A percentile compares a stretch with the other conserved stretches of the same genome.
Evolutionary conservation across 2,888 invertebrate species (phyloP).

Genomic region (Spialia ferax): DNA sequence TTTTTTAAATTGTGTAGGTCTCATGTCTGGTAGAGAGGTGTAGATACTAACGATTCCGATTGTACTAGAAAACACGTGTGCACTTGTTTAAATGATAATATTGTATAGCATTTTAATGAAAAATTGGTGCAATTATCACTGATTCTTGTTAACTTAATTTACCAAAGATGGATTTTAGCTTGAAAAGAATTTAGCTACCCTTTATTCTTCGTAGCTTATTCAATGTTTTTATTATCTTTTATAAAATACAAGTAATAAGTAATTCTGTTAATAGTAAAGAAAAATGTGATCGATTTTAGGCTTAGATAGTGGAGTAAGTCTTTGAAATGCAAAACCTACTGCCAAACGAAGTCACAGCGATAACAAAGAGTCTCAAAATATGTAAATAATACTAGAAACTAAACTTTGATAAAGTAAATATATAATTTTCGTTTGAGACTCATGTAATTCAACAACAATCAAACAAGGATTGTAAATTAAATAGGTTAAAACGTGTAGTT

Average conservation of each 20-base stretch:
- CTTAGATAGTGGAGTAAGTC: constrained; percentile 70
- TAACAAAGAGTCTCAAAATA: constrained; percentile 51
- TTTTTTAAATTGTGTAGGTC: not conserved
- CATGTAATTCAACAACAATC: constrained; percentile 38
- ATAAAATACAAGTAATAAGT: constrained; percentile 68
- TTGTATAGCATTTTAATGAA: constrained; percentile 46
- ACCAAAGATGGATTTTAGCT: constrained; percentile 81
- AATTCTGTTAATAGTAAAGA: constrained; percentile 73
- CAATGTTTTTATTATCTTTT: constrained; percentile 81
- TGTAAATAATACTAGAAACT: constrained; percentile 50
- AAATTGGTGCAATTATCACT: constrained; percentile 69
- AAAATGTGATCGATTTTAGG: constrained; percentile 80
- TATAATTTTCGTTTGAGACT: constrained; percentile 44
- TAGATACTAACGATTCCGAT: constrained; percentile 4
- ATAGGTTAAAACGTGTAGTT: constrained; percentile 18
- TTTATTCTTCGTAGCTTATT: constrained; percentile 75
- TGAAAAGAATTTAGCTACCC: constrained; percentile 65
- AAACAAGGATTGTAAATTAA: constrained; percentile 34
- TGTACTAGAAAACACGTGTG: not conserved
- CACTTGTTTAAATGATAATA: constrained; percentile 10
- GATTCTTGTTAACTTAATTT: constrained; percentile 78
- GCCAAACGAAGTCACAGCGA: constrained; percentile 48
- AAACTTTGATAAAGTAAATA: not conserved
- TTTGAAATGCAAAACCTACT: constrained; percentile 50
- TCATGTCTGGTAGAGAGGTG: not conserved